A percentile compares a stretch with the other conserved stretches of the same genome.
phyloP scores from a whole-genome alignment of 2,888 invertebrate species.

The Pollenia griseotomentosa region DNA sequence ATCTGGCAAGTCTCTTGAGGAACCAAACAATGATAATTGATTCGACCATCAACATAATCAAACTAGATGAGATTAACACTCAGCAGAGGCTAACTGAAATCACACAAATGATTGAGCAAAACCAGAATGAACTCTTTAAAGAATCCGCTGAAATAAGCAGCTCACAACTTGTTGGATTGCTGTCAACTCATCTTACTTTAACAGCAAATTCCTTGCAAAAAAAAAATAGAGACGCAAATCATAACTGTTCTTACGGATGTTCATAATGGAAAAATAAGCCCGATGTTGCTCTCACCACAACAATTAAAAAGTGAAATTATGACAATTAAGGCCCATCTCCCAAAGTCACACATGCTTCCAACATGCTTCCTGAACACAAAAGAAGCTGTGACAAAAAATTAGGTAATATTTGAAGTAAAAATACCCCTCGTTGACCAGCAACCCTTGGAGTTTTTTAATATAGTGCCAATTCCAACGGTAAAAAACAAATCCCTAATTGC shows the following conservation, averaged over 20 bases:
- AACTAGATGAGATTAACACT: background rate
- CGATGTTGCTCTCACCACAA: background rate
- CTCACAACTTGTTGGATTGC: background rate
- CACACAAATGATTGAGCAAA: too few relatives aligned
- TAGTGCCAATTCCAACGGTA: too few relatives aligned
- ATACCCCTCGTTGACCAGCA: too few relatives aligned
- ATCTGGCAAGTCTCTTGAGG: background rate
- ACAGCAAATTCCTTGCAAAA: background rate
- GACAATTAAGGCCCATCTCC: background rate
- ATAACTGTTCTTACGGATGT: background rate
- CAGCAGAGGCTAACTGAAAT: background rate
- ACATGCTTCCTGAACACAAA: background rate
- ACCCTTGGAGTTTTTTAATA: too few relatives aligned
- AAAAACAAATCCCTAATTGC: too few relatives aligned
- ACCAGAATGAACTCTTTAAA: too few relatives aligned
- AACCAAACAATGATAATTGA: constrained; percentile 1
- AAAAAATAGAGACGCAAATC: background rate
- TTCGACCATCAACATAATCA: background rate
- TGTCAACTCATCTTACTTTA: background rate
- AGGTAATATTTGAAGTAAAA: too few relatives aligned
- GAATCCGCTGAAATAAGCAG: background rate
- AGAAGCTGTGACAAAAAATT: too few relatives aligned
- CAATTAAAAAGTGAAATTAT: background rate
- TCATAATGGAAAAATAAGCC: constrained; percentile 5
- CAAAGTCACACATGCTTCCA: background rate